Conservation (phyloP, 2,888 invertebrate genomes). For the Teleiodes luculella region DNA sequence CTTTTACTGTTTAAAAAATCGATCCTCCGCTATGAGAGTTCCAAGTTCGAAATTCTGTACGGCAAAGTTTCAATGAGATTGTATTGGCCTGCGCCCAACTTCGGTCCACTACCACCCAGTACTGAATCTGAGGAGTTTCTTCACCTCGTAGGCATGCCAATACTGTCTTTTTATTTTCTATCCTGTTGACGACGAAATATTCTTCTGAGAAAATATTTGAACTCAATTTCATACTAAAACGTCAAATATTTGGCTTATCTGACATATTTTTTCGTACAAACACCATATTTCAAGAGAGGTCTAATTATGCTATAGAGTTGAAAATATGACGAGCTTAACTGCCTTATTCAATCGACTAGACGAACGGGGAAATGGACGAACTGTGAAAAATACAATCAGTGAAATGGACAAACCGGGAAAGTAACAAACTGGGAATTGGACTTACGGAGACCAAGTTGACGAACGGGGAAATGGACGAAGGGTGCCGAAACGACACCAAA, state of each 20-base stretch:
- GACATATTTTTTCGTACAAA: no score
- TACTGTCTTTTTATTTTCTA: conserved; percentile 13
- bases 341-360: no score
- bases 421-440: no score
- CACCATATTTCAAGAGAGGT: no score
- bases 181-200: background rate
- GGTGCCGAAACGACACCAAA: no score
- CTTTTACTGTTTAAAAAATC: conserved; percentile 1
- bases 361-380: no score
- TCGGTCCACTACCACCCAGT: conserved; percentile 35
- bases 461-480: no score
- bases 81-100: conserved; percentile 70
- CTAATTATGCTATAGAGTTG: no score
- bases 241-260: background rate
- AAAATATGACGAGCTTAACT: no score
- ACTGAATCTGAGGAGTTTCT: conserved; percentile 38
- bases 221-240: background rate
- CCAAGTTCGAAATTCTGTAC: conserved; percentile 33
- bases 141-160: conserved; percentile 20
- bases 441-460: no score
- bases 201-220: background rate
- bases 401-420: no score
- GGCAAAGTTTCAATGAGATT: conserved; percentile 68
- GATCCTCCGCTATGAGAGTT: background rate
- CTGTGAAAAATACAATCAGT: no score